Evolutionary conservation across 2,888 invertebrate genomes (phyloP), one percentile per base, ranked within the genome.

Genomic region (Sphaerophoria taeniata): DNA sequence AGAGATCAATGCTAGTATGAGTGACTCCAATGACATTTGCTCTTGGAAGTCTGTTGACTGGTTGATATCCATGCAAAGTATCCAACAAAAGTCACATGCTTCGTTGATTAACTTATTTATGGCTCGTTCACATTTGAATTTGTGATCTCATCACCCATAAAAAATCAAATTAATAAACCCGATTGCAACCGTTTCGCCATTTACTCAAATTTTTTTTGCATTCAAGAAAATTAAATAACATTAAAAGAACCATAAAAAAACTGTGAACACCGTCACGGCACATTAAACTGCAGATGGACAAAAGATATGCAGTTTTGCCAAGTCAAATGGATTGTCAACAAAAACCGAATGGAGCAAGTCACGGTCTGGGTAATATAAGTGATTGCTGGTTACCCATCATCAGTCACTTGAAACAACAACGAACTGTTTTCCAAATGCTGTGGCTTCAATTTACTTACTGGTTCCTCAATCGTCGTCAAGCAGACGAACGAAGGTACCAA

Each of bases 271-370:
- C 53, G 34, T 77, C 69, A 83, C n/a, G 82, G 72, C 77, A 72
- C 77, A 82, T 82, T 82, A 69, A 82, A 77, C 82, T 77, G 67
- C 77, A 77, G 82, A 82, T 82, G 77, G 67, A 82, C 77, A 72
- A 56, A 77, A 36, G 63, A 72, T 60, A 69, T 73, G 65, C 55
- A 71, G 45, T 58, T 78, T 43, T 79, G 71, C 71, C 53, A 80
- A 84, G 49, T 70, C 75, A 80, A 84, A 84, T 72, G 80, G 80
- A 84, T 75, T 84, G 84, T 84, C 84, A 84, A 84, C 84, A 84
- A 61, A 51, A 34, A 67, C 43, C 43, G 71, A 75, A 45, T 58
- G 49, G 67, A 84, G 36, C 72, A 71, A 67, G 80, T 80, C 71
- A 80, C 84, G 84, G 84, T 84, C 84, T 84, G 75, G 49, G 84